Evolutionary conservation across 2,797 vertebrate genomes (phyloP).

Genomic region (Melanogrammus aeglefinus): DNA sequence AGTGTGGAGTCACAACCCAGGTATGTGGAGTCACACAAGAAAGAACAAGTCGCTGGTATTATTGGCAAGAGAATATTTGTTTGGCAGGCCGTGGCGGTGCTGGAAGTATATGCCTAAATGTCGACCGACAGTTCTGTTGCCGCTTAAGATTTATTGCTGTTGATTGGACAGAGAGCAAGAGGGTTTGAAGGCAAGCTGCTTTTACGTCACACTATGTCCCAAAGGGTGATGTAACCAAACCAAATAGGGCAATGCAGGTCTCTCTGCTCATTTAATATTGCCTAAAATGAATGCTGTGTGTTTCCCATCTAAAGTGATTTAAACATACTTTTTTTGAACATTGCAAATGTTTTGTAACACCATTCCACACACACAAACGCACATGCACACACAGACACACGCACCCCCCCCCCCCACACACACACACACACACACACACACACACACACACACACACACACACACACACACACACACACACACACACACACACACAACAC

Average conservation of each 20-base stretch:
- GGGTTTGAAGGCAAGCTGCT: background rate
- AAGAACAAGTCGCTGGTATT: too few relatives aligned
- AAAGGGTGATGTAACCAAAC: too few relatives aligned
- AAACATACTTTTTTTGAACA: background rate
- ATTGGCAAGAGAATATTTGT: background rate
- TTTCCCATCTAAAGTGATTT: background rate
- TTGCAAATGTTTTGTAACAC: background rate
- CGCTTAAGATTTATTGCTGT: background rate
- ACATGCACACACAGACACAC: too few relatives aligned
- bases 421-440: too few relatives aligned
- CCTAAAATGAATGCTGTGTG: too few relatives aligned
- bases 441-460: too few relatives aligned
- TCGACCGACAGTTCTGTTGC: constrained; percentile 16
- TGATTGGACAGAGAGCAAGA: background rate
- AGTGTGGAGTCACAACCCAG: constrained; percentile 7
- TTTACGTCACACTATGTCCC: too few relatives aligned
- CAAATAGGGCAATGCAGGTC: too few relatives aligned
- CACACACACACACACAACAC: too few relatives aligned
- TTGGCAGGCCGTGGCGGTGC: constrained; percentile 8
- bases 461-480: too few relatives aligned
- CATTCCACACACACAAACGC: constrained; percentile 1
- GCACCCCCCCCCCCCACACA: too few relatives aligned
- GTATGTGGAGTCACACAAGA: constrained; percentile 3
- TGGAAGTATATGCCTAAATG: constrained; percentile 12
- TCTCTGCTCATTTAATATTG: too few relatives aligned